A percentile compares a stretch with the other conserved stretches of the same genome.
These are phyloP conservation scores for Halesus radiatus DNA, from an alignment of 1,140 invertebrate species.

Conservation along the genomic window DNA sequence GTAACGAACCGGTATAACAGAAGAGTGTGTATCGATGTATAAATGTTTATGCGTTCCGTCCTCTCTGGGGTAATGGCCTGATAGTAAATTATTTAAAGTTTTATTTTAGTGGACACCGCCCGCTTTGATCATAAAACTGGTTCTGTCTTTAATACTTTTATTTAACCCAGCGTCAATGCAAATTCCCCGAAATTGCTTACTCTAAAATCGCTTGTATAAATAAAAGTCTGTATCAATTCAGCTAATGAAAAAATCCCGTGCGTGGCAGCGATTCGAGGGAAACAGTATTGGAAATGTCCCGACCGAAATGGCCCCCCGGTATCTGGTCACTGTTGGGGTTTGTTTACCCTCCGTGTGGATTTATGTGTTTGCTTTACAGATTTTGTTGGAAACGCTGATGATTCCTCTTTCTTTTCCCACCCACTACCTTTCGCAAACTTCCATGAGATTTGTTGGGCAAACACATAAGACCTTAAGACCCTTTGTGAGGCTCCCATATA, in stretches of 20 bases:
- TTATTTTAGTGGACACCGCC: no score
- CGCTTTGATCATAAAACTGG: no score
- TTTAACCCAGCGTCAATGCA: no score
- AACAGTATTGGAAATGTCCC: background rate
- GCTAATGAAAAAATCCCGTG: background rate
- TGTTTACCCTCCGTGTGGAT: conserved; percentile 46
- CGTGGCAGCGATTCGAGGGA: background rate
- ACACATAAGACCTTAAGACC: conserved; percentile 1
- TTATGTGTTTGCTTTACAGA: conserved; percentile 49
- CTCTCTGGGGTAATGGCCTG: no score
- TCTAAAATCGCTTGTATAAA: no score
- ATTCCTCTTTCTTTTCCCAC: conserved; percentile 27
- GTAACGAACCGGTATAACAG: no score
- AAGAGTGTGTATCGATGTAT: no score
- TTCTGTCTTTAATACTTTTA: no score
- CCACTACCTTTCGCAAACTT: conserved; percentile 6
- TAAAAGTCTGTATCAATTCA: no score
- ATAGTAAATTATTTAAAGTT: no score
- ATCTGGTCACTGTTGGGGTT: background rate
- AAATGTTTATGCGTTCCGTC: no score
- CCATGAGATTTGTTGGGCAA: background rate
- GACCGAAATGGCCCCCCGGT: background rate
- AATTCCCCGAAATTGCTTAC: no score
- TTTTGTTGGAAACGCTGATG: conserved; percentile 45
- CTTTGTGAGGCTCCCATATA: background rate